Evolutionary conservation across 35 echinoderm and acorn worm species (phyloP), one percentile per base, ranked within the genome.

Genomic region (Heliocidaris erythrogramma): DNA sequence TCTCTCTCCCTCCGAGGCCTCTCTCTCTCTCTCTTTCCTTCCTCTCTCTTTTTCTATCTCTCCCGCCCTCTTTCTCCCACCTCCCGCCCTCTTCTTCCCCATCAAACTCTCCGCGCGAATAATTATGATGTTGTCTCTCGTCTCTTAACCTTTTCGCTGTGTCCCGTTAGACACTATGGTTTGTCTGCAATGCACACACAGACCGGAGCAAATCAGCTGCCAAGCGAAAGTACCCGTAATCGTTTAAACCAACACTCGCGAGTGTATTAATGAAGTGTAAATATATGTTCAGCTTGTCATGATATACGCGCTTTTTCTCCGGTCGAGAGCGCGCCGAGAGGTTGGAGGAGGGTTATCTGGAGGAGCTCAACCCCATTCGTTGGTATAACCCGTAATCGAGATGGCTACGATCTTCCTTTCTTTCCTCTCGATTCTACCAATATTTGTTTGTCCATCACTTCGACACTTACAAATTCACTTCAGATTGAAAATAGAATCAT

Each of bases 211-310:
- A 78, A 89, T 89, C 87, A 89, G 87, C 87, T 89, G 87, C 47
- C 31, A 5, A 48, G 87, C 47, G 87, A 89, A 89, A 89, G 87
- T 47, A 27, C 47, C 31, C 47, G 87, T 89, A 89, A 89, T 89
- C 87, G 47, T 89, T 89, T 89, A 48, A 89, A 89, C 87, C 87
- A 89, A 89, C 87, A 89, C 87, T 89, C 87, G 29, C 31, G 87
- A 32, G 87, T 89, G 47, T 89, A 89, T 89, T 89, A 48, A 89
- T 89, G 87, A 89, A 89, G 87, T 47, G 87, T 89, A 89, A 89
- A 89, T 89, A 89, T 89, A 48, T 89, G 47, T 89, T 89, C 87
- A 89, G 87, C 87, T 89, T 89, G 87, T 31, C 29, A 27, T 78
- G 65, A 78, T 21, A 78, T 4, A 24, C 65, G 65, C 18, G 65